A percentile compares a stretch with the other conserved stretches of the same genome.
phyloP scores from a whole-genome alignment of 2,797 vertebrate genomes.

The Gymnopithys bicolor region DNA sequence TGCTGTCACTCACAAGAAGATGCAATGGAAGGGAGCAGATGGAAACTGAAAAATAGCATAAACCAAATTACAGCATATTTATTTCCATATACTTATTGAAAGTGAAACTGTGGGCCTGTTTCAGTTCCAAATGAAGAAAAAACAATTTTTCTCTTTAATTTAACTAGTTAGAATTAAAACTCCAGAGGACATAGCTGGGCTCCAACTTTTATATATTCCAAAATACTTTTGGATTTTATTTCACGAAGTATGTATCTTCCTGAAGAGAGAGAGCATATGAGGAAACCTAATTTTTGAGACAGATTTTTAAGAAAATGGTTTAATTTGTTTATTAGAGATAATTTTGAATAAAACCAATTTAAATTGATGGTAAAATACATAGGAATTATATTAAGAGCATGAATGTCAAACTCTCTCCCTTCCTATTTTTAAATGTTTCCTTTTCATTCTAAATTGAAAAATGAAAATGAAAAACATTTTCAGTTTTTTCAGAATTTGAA shows the following conservation, averaged over 20 bases:
- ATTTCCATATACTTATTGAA: conserved; percentile 46
- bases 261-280: background rate
- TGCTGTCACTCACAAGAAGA: conserved; percentile 42
- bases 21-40: conserved; percentile 50
- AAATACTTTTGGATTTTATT: background rate
- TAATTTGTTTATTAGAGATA: background rate
- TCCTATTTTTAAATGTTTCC: background rate
- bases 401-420: rapidly evolving
- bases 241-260: background rate
- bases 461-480: background rate
- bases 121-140: conserved; percentile 39
- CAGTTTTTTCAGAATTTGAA: background rate
- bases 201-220: background rate
- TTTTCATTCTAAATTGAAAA: background rate
- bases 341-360: background rate
- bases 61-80: conserved; percentile 23
- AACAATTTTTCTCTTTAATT: background rate
- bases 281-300: background rate
- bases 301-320: background rate
- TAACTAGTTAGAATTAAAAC: background rate
- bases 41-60: conserved; percentile 54
- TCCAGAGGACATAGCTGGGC: background rate
- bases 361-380: background rate
- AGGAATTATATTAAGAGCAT: background rate
- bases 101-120: conserved; percentile 3